Base-by-base conservation (phyloP, 1,140 invertebrate species). In the Panagrolaimus sp. region DNA sequence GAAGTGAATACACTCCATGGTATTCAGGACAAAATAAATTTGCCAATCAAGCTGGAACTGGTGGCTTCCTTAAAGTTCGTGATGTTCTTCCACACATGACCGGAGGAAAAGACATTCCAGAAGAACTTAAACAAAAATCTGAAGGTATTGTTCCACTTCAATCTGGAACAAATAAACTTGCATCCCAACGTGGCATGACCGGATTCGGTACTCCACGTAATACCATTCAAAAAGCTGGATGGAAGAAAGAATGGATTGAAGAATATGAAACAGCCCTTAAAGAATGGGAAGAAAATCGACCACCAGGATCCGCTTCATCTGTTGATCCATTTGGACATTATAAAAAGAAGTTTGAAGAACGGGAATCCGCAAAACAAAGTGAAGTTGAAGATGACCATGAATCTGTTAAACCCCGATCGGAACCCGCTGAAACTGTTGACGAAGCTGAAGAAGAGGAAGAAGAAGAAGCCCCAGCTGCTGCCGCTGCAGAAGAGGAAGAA, bases 1-100 rank as follows among this genome's bases (percentile, higher is more conserved):
- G 80, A 62, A 78, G 71, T 26, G 80, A 83, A 71, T 78, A 70
- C 70, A 82, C 80, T 52, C 80, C 80, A 5, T 82, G 80, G 80
- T 83, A 83, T 67, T 83, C 80, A 14, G 80, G 80, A 12, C 82
- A 83, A 65, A 82, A 82, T 69, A 83, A 82, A 65, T 82, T 82
- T 70, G 80, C 80, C 44, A 81, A 69, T 43, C 80, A 82, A 68
- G 72, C 67, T 32, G 80, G 80, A 65, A 77, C 77, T n/a, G 80
- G 80, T 43, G 80, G 81, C 17, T 83, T 83, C 74, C 66, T 83
- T n/a, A 83, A 83, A 65, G 82, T 83, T 38, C 75, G 80, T 52
- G 80, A 82, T 66, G 80, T 82, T 17, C 71, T 82, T 21, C 82
- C 80, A 43, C 82, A 82, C 69, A 83, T 74, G n/a, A 67, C 67